Base-by-base conservation (phyloP, 1,140 invertebrate species). In the Drosophila punjabiensis region DNA sequence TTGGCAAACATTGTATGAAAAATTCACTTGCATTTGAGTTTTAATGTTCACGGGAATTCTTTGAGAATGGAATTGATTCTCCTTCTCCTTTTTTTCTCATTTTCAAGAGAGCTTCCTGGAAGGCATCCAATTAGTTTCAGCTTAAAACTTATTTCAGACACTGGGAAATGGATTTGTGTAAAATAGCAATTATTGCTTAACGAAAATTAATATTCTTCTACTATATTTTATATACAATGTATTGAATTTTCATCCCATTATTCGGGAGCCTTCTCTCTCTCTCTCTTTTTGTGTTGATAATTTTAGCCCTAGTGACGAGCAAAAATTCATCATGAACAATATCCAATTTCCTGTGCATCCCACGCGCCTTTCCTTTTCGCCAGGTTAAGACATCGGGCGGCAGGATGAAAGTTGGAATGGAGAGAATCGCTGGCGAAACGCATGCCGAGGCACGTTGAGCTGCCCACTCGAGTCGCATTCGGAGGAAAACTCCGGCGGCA, bases 381-480 rank as follows among this genome's bases (percentile, higher is more conserved):
- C 32, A 62, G 43, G 59, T 71, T 55, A 6, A 11, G 39, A 18
- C 28, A 33, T n/a, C 48, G 9, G 8, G 41, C 24, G 48, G 13
- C 24, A 8, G 41, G 20, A 30, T 20, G 45, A 41, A 30, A 7
- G 20, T 3, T 14, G 33, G 45, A 14, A 52, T 35, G 35, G 45
- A 18, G 8, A 1, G 20, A 53, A 68, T 52, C 48, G 39, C 48
- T 55, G 37, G 37, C 33, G 20, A 52, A 62, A 74, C 69, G 47
- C 71, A 75, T 75, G 71, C 71, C 71, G 50, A 53, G 69, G 69
- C 71, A 75, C 71, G 71, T 75, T 74, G 45, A 74, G 69, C 35
- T 53, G 56, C 71, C 71, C 71, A 75, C 71, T 75, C 47, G 68
- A 75, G 70, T 33, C 64, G 14, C 24, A 68, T 55, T 58, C 14